Evolutionary conservation across 2,888 invertebrate genomes (phyloP).

Genomic region (Prenolepis imparis): DNA sequence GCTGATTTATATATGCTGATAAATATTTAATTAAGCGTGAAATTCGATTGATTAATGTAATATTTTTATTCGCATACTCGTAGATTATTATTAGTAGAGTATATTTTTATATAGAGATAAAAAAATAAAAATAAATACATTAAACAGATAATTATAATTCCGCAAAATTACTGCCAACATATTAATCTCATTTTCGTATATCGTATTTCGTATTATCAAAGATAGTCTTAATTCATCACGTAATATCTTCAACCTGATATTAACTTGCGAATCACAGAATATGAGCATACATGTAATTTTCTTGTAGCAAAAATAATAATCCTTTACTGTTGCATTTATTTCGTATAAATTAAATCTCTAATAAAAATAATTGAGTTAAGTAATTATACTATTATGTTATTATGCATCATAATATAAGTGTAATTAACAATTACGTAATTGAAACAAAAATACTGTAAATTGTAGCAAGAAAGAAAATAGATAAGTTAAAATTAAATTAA

Average conservation of each 20-base stretch:
- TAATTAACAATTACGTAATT: conserved; percentile 15
- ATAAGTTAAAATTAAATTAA: background rate
- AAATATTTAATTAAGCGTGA: background rate
- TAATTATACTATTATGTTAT: background rate
- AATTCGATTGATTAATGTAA: background rate
- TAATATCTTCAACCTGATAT: background rate
- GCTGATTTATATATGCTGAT: background rate
- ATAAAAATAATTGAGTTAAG: background rate
- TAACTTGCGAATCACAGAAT: background rate
- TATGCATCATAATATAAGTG: background rate
- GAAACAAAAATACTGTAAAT: background rate
- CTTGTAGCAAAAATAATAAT: background rate
- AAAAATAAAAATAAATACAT: background rate
- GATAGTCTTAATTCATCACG: background rate
- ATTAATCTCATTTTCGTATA: background rate
- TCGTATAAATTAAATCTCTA: background rate
- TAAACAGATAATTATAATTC: background rate
- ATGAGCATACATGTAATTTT: background rate
- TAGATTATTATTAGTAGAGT: background rate
- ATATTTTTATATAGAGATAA: background rate
- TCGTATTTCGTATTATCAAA: too few species aligned
- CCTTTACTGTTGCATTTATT: background rate
- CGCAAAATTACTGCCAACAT: background rate
- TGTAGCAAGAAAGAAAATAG: background rate
- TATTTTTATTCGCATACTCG: background rate